Base-by-base conservation (phyloP, 2,797 vertebrate genomes). In the Liasis olivaceus region DNA sequence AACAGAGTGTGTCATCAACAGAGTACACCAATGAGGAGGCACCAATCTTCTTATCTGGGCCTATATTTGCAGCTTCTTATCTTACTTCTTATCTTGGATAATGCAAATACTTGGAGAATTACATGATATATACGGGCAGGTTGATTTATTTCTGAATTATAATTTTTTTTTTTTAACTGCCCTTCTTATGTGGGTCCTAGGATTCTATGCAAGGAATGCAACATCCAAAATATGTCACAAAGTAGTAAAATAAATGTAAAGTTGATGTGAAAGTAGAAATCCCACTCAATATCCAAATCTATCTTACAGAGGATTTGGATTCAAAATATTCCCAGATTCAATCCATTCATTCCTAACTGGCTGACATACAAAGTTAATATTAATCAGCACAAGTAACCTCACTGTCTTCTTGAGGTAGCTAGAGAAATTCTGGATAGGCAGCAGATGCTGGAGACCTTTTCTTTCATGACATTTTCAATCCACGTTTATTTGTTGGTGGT, bases 381-480 rank as follows among this genome's bases (percentile, higher is more conserved):
- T 85, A 93, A 56, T 85, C 85, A 88, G 69, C 15, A 66, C 0
- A 64, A 58, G 89, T 69, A 64, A 95, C 92, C 85, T 56, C 20
- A 14, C 14, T 85, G 42, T 42, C 93, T 62, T 91, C 54, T 96
- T 93, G 85, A 93, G 84, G 28, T 94, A 89, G 88, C 89, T 90
- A 89, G 58, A 85, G 36, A 91, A 17, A 87, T 64, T 3, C 69
- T 36, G 89, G 92, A 88, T 51, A 93, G 94, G 87, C 54, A 0
- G 0, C 56, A 36, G 93, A 91, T 91, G 90, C 64, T 26, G 7
- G 87, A 36, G 87, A 81, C 90, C 94, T 94, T 90, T 93, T 94
- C 91, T 90, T 95, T 92, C 81, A 95, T 42, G 93, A 93, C 2
- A 42, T 87, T 92, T n/a, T 93, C 1, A 0, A 88, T 94, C 85